Conservation (phyloP, 2,888 invertebrate genomes). For the Drosophila nr. perissopoda region DNA sequence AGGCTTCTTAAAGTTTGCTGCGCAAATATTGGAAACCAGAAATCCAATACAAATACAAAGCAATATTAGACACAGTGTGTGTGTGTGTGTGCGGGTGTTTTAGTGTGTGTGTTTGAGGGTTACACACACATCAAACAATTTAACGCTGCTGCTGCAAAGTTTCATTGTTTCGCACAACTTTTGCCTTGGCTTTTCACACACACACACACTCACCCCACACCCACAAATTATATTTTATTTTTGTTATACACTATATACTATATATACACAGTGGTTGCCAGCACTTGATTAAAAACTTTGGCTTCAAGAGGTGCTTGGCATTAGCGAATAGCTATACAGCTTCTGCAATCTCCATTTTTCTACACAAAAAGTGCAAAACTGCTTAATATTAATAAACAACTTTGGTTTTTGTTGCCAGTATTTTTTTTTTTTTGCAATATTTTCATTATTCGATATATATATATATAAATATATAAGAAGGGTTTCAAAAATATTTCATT, state of each 20-base stretch:
- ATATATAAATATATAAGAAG: too few species aligned
- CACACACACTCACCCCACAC: slow-evolving; percentile 14
- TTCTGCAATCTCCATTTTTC: neutral
- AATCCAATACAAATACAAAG: slow-evolving; percentile 64
- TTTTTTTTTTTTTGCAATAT: too few species aligned
- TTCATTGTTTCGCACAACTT: slow-evolving; percentile 72
- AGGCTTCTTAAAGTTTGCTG: slow-evolving; percentile 49
- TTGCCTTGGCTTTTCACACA: slow-evolving; percentile 50
- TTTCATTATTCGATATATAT: too few species aligned
- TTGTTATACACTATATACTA: neutral
- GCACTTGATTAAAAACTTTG: neutral
- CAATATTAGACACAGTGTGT: slow-evolving; percentile 41
- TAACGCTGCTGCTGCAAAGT: slow-evolving; percentile 65
- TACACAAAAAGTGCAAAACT: neutral
- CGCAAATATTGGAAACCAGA: slow-evolving; percentile 57
- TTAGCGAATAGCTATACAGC: neutral
- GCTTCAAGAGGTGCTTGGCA: neutral
- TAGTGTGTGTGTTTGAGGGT: neutral
- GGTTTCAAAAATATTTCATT: neutral
- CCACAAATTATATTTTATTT: slow-evolving; percentile 4
- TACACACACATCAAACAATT: slow-evolving; percentile 58
- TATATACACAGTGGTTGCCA: slow-evolving; percentile 2
- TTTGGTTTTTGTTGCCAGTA: too few species aligned
- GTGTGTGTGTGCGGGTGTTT: neutral
- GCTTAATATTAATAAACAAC: too few species aligned